phyloP scores from a whole-genome alignment of 2,113 vertebrate species.

The Pseudorectes ferrugineus region DNA sequence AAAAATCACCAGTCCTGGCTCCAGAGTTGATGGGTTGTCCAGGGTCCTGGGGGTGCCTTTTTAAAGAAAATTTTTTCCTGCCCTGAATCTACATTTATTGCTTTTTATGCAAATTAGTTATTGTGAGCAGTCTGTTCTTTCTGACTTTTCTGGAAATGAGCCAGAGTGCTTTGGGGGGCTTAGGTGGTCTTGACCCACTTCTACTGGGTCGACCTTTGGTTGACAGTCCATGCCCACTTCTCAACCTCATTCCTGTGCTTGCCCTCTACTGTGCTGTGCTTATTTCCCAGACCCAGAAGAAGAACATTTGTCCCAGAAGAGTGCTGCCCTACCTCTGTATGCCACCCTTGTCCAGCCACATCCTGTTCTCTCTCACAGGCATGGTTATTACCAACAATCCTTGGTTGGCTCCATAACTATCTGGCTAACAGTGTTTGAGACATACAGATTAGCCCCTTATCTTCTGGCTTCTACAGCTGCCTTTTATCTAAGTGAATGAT shows the following conservation, averaged over 20 bases:
- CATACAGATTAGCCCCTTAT: not conserved
- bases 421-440: not conserved
- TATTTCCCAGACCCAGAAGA: not conserved
- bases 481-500: not conserved
- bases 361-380: not conserved
- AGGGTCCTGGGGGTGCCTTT: not conserved
- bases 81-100: not conserved
- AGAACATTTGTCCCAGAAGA: not conserved
- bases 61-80: not conserved
- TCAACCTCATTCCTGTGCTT: not conserved
- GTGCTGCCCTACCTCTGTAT: not conserved
- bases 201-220: rapidly evolving
- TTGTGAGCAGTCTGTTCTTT: not conserved
- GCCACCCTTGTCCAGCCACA: not conserved
- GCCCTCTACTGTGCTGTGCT: not conserved
- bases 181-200: not conserved
- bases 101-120: not conserved
- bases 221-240: not conserved
- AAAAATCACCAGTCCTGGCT: not conserved
- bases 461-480: not conserved
- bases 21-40: not conserved
- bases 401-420: not conserved
- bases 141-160: not conserved
- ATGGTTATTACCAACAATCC: not conserved
- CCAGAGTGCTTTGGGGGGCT: not conserved